phyloP scores from a whole-genome alignment of 2,888 invertebrate species.

The Thereva nobilitata region DNA sequence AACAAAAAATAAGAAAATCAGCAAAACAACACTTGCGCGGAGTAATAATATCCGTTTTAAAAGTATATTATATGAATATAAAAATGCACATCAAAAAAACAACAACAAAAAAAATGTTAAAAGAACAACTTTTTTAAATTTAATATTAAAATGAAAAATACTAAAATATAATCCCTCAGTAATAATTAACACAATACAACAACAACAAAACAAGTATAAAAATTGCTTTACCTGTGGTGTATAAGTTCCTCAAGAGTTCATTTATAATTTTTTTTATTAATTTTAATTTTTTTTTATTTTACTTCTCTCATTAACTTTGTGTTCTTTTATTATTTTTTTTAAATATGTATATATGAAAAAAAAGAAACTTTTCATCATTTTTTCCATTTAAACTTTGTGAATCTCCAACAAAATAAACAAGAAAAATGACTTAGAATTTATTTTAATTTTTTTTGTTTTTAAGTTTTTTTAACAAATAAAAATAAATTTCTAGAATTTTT shows the following conservation, averaged over 20 bases:
- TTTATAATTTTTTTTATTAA: constrained; percentile 28
- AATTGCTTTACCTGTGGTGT: constrained; percentile 54
- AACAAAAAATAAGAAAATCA: no score
- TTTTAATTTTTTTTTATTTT: constrained; percentile 4
- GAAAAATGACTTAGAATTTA: constrained; percentile 4
- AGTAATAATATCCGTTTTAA: no score
- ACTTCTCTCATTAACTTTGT: background rate
- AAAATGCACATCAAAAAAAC: no score
- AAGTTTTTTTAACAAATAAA: background rate
- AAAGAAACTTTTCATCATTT: background rate
- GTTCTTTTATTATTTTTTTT: background rate
- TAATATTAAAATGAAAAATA: no score
- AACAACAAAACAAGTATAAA: constrained; percentile 55
- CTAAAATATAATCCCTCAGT: background rate
- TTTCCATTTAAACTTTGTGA: constrained; percentile 13
- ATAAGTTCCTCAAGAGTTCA: constrained; percentile 53
- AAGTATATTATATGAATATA: no score
- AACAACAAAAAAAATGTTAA: no score
- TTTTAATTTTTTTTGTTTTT: background rate
- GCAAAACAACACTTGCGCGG: no score
- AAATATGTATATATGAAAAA: background rate
- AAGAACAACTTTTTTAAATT: no score
- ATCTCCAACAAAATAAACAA: background rate
- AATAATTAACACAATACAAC: background rate
- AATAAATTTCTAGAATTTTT: no score